Base-by-base conservation (phyloP, 2,113 vertebrate species). In the Cepphus grylle region DNA sequence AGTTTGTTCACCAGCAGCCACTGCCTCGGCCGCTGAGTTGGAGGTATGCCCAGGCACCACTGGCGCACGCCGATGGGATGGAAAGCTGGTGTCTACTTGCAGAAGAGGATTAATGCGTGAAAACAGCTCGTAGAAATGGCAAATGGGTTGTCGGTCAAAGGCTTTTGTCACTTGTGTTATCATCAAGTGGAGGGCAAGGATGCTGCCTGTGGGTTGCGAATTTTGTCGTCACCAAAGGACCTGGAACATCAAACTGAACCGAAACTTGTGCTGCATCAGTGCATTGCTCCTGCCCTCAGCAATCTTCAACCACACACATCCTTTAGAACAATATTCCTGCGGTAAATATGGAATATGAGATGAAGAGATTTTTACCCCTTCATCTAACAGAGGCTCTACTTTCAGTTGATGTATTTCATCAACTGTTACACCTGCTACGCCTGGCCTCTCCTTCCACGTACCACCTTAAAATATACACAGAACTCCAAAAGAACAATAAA, bases 1-100 rank as follows among this genome's bases (percentile, higher is more conserved):
- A 42, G 52, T 42, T 52, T 71, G 12, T 5, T 36, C n/a, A 25
- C 18, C 38, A 34, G 47, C 59, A 65, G 59, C 22, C 83, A 40
- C 49, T 69, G 81, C 38, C 49, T 45, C 0, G 0, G 38, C 19
- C 52, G 69, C 34, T 23, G 67, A 38, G 36, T 52, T 61, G 85
- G 30, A 58, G 21, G 29, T 42, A 29, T 1, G 21, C 14, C 0
- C 1, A 88, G 20, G 20, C 6, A 9, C n/a, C 43, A 12, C 0
- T 1, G 43, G 22, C 45, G 55, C 42, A 32, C 43, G 18, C 11
- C 8, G 1, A 15, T 1, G 2, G 47, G 42, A 38, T 20, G 21
- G 7, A 71, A 52, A 43, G 47, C 32, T 67, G 42, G 25, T 42
- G 15, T 30, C 47, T 76, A 38, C 47, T 42, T 50, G 65, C 42